phyloP scores from a whole-genome alignment of 2,888 invertebrate species.

The Tipula helvola region DNA sequence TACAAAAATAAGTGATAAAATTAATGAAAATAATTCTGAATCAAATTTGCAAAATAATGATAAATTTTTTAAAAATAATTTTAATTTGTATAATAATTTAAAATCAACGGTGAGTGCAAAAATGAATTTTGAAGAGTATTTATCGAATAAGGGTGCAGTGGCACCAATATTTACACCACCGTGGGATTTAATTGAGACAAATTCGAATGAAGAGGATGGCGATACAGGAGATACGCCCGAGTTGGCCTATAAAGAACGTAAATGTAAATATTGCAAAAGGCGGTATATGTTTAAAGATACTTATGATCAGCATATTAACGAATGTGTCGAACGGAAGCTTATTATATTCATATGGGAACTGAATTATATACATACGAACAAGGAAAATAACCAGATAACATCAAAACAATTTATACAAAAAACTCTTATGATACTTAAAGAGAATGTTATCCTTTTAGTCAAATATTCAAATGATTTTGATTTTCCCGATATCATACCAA shows the following conservation, averaged over 20 bases:
- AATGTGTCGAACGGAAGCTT: slow-evolving; percentile 32
- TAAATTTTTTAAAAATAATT: slow-evolving; percentile 4
- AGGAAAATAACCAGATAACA: slow-evolving; percentile 29
- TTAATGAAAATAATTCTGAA: background rate
- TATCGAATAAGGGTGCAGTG: slow-evolving; percentile 17
- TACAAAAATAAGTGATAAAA: background rate
- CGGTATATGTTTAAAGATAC: slow-evolving; percentile 35
- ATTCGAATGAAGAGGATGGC: slow-evolving; percentile 27
- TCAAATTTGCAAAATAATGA: background rate
- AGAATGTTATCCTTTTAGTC: background rate
- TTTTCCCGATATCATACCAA: background rate
- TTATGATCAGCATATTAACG: slow-evolving; percentile 28
- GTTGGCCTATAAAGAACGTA: slow-evolving; percentile 29
- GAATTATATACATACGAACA: slow-evolving; percentile 27
- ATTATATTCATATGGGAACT: slow-evolving; percentile 26
- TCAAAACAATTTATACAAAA: slow-evolving; percentile 34
- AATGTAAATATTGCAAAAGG: slow-evolving; percentile 30
- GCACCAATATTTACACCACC: slow-evolving; percentile 19
- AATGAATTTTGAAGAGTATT: background rate
- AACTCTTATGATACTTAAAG: slow-evolving; percentile 31
- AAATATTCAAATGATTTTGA: slow-evolving; percentile 10
- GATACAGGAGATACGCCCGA: background rate
- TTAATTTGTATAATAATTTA: slow-evolving; percentile 8
- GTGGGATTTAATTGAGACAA: slow-evolving; percentile 25
- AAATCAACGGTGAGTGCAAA: slow-evolving; percentile 14